Conservation (phyloP, 2,113 vertebrate genomes). For the Lophochroa leadbeateri region DNA sequence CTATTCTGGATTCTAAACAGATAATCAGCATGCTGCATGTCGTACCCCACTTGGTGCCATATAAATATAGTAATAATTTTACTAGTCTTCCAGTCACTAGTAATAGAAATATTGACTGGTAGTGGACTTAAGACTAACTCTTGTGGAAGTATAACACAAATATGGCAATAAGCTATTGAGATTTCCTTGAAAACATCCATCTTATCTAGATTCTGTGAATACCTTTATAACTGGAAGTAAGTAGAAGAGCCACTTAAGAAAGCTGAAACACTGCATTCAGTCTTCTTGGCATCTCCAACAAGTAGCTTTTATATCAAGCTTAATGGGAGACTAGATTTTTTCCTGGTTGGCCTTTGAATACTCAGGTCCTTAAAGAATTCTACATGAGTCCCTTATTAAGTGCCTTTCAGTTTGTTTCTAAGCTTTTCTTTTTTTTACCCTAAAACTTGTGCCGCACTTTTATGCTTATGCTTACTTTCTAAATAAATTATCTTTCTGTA, state of each 20-base stretch:
- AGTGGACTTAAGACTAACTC: neutral
- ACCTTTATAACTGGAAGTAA: neutral
- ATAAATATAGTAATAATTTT: neutral
- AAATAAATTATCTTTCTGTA: neutral
- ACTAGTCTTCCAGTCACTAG: neutral
- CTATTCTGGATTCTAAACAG: neutral
- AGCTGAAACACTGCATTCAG: neutral
- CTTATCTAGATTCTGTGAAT: neutral
- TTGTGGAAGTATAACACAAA: neutral
- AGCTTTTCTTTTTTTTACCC: neutral
- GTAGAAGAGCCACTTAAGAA: neutral
- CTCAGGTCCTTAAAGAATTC: neutral
- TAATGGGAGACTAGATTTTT: neutral
- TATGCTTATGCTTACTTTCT: neutral
- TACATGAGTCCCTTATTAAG: neutral
- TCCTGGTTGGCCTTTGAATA: neutral
- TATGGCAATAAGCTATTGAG: neutral
- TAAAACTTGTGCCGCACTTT: neutral
- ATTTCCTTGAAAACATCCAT: neutral
- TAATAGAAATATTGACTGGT: neutral
- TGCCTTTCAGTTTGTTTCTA: neutral
- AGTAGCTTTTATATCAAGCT: neutral
- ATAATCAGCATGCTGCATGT: neutral
- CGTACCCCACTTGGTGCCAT: neutral
- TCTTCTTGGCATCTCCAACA: neutral